Conservation (phyloP, 2,797 vertebrate genomes). For the Apogon hyalosoma region DNA sequence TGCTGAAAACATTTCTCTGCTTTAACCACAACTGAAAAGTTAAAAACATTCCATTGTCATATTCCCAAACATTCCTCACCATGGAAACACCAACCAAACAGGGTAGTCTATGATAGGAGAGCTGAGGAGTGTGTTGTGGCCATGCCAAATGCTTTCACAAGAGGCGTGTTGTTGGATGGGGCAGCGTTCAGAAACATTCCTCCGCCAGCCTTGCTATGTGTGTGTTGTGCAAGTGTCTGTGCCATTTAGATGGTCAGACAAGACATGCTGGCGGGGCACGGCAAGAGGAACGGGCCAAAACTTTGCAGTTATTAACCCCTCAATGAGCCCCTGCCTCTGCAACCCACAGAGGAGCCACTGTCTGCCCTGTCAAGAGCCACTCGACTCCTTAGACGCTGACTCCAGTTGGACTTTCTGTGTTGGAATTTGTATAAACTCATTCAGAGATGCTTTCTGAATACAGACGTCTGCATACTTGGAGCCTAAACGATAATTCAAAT, state of each 20-base stretch:
- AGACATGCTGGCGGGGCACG: conserved; percentile 48
- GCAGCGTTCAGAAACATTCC: conserved; percentile 49
- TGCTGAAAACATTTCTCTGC: not conserved
- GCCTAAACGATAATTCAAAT: conserved; percentile 50
- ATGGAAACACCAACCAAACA: conserved; percentile 66
- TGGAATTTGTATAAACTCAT: conserved; percentile 54
- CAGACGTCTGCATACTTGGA: conserved; percentile 35
- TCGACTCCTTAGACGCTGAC: conserved; percentile 24
- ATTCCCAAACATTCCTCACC: conserved; percentile 41
- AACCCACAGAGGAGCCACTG: conserved; percentile 67
- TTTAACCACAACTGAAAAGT: not conserved
- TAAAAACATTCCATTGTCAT: conserved; percentile 57
- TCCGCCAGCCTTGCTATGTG: conserved; percentile 44
- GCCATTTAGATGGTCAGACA: conserved; percentile 62
- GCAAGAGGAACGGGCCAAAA: conserved; percentile 52
- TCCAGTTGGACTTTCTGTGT: conserved; percentile 22
- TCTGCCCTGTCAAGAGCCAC: conserved; percentile 37
- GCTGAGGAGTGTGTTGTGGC: conserved; percentile 38
- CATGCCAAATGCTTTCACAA: conserved; percentile 51
- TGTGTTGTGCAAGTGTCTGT: conserved; percentile 38
- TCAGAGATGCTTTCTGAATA: conserved; percentile 35
- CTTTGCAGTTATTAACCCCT: conserved; percentile 70
- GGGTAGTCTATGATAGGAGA: conserved; percentile 57
- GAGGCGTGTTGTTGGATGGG: conserved; percentile 29
- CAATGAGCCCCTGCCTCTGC: conserved; percentile 44